These are phyloP conservation scores for Rhaphigaster nebulosa DNA, from an alignment of 2,888 invertebrate species.

Conservation along the genomic window DNA sequence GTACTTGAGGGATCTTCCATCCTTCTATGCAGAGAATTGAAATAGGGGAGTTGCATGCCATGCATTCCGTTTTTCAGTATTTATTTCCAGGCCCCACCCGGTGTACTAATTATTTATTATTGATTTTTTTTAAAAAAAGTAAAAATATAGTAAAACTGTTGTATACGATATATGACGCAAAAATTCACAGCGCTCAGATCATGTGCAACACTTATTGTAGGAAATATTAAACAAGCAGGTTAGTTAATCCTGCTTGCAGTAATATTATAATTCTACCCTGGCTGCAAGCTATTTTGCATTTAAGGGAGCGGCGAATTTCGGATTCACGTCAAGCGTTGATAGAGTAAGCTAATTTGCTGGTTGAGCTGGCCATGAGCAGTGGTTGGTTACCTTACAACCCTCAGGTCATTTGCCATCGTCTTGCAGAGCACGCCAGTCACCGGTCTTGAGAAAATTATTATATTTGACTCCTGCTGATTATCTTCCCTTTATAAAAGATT, in stretches of 20 bases:
- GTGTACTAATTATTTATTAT: too few relatives aligned
- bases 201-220: too few relatives aligned
- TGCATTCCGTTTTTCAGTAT: too few relatives aligned
- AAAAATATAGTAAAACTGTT: too few relatives aligned
- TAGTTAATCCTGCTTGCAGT: not conserved
- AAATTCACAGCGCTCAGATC: too few relatives aligned
- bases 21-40: too few relatives aligned
- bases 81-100: too few relatives aligned
- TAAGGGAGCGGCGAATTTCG: not conserved
- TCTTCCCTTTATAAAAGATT: not conserved
- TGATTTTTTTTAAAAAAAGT: too few relatives aligned
- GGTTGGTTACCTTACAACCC: not conserved
- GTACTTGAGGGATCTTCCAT: too few relatives aligned
- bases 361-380: not conserved
- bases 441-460: not conserved
- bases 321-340: constrained; percentile 21
- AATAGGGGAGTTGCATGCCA: too few relatives aligned
- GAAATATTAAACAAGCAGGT: not conserved
- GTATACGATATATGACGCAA: too few relatives aligned
- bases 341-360: constrained; percentile 16
- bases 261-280: not conserved
- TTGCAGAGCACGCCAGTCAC: not conserved
- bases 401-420: not conserved
- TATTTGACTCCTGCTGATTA: not conserved
- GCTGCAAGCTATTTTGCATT: not conserved